A percentile compares a stretch with the other conserved stretches of the same genome.
phyloP scores from a whole-genome alignment of 2,888 invertebrate species.

The Barypeithes pellucidus region DNA sequence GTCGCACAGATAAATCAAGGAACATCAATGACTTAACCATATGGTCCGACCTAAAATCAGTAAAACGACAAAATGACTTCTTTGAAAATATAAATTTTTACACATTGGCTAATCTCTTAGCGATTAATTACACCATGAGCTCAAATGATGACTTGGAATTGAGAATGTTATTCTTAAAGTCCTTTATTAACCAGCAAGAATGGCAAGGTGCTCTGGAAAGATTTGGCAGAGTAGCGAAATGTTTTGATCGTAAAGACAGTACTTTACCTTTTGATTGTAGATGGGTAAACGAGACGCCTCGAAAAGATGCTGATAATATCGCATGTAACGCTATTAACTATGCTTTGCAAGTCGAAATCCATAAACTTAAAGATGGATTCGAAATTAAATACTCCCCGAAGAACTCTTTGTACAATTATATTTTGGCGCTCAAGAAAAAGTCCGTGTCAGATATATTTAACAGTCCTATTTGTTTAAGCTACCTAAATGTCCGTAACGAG shows the following conservation, averaged over 20 bases:
- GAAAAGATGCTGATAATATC: constrained; percentile 22
- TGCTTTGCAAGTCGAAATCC: constrained; percentile 52
- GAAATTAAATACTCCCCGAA: constrained; percentile 50
- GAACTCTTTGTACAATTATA: constrained; percentile 72
- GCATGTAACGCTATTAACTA: constrained; percentile 53
- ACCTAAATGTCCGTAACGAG: constrained; percentile 71
- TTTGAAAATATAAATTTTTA: constrained; percentile 39
- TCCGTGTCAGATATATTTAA: constrained; percentile 72
- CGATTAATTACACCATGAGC: constrained; percentile 69
- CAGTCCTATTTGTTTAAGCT: constrained; percentile 74
- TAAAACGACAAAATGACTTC: constrained; percentile 32
- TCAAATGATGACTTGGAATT: constrained; percentile 64
- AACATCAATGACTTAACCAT: constrained; percentile 37
- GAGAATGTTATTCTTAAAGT: constrained; percentile 30
- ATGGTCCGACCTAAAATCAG: constrained; percentile 45
- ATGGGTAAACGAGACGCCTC: constrained; percentile 63
- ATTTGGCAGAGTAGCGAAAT: constrained; percentile 30
- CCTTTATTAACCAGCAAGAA: constrained; percentile 24
- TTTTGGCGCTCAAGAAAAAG: constrained; percentile 67
- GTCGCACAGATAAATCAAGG: not conserved
- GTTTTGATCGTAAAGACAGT: constrained; percentile 8
- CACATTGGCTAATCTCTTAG: constrained; percentile 61
- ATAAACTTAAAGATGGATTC: constrained; percentile 46
- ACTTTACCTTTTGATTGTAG: constrained; percentile 64
- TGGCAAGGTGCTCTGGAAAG: constrained; percentile 34